Evolutionary conservation across 1,140 invertebrate species (phyloP).

Genomic region (Ooceraea biroi): DNA sequence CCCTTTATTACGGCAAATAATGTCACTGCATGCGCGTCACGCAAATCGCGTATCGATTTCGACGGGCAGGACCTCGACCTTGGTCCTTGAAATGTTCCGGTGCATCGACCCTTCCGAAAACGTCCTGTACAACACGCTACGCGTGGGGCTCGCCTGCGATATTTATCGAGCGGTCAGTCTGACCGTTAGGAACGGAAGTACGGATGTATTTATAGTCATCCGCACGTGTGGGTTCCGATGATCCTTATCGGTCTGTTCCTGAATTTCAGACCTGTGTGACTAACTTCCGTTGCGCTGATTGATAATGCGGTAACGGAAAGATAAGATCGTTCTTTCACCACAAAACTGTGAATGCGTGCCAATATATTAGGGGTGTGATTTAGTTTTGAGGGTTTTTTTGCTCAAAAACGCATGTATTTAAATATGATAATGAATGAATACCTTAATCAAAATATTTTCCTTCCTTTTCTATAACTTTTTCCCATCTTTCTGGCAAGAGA

Average conservation of each 20-base stretch:
- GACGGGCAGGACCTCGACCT: constrained; percentile 82
- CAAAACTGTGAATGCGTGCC: too few relatives aligned
- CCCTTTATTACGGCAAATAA: constrained; percentile 60
- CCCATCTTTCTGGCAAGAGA: too few relatives aligned
- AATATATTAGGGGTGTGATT: too few relatives aligned
- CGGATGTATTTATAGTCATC: constrained; percentile 43
- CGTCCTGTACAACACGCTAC: constrained; percentile 33
- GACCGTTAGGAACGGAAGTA: constrained; percentile 51
- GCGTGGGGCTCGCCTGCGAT: constrained; percentile 18
- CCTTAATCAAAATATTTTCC: too few relatives aligned
- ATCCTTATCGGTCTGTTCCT: constrained; percentile 41
- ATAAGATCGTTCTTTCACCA: neutral
- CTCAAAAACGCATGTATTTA: too few relatives aligned
- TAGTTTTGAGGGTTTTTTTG: too few relatives aligned
- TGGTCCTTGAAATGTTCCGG: constrained; percentile 78
- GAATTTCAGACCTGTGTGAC: constrained; percentile 10
- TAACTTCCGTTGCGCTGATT: neutral
- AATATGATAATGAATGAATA: too few relatives aligned
- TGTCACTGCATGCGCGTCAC: constrained; percentile 45
- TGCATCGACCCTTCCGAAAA: constrained; percentile 73
- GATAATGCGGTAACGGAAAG: neutral
- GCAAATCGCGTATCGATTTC: constrained; percentile 78
- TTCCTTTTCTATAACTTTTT: too few relatives aligned
- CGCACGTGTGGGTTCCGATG: neutral
- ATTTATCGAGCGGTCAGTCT: constrained; percentile 39